Conservation (phyloP, 2,113 vertebrate species). For the Notechis scutatus region DNA sequence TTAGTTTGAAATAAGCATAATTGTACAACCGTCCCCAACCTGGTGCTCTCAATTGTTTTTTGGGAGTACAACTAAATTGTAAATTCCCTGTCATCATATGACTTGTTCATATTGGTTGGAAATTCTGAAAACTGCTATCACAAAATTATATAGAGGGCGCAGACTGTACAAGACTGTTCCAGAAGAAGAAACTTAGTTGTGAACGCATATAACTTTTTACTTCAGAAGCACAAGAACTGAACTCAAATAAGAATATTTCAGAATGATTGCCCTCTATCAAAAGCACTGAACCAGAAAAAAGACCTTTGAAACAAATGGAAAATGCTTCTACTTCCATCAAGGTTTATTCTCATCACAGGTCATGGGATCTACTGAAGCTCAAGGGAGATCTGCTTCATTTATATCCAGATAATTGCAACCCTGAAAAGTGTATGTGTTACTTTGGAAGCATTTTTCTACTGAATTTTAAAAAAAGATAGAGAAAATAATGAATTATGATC, state of each 20-base stretch:
- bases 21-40: not conserved
- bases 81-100: not conserved
- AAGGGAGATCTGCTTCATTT: not conserved
- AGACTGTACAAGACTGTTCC: not conserved
- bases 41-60: not conserved
- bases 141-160: not conserved
- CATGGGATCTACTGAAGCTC: not conserved
- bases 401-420: not conserved
- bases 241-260: not conserved
- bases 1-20: not conserved
- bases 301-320: not conserved
- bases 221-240: conserved; percentile 4
- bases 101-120: not conserved
- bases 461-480: not conserved
- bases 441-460: not conserved
- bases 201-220: conserved; percentile 8
- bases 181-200: conserved; percentile 17
- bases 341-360: not conserved
- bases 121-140: not conserved
- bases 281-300: not conserved
- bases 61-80: not conserved
- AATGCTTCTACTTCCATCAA: not conserved
- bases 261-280: not conserved
- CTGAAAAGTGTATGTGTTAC: not conserved
- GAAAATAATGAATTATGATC: not conserved